Evolutionary conservation across 1,140 invertebrate species (phyloP).

Genomic region (Zaprionus camerounensis): DNA sequence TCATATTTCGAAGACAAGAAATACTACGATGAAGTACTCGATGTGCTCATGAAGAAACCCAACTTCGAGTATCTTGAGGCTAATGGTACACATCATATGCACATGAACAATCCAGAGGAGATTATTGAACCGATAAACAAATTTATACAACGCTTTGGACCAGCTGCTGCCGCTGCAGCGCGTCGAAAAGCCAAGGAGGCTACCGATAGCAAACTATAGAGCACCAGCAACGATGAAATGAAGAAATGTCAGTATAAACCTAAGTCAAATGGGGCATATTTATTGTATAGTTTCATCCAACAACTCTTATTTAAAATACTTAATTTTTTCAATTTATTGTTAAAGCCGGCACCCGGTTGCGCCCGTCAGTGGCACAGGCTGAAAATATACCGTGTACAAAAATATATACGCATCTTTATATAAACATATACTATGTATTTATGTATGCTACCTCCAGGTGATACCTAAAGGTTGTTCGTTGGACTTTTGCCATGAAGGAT

Average conservation of each 20-base stretch:
- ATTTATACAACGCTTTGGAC: constrained; percentile 86
- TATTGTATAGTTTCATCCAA: constrained; percentile 43
- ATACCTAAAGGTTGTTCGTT: constrained; percentile 41
- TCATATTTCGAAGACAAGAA: constrained; percentile 86
- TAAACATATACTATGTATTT: constrained; percentile 18
- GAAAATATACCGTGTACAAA: constrained; percentile 47
- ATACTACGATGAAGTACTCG: constrained; percentile 86
- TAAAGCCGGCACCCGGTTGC: constrained; percentile 12
- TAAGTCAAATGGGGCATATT: constrained; percentile 33
- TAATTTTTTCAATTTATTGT: constrained; percentile 67
- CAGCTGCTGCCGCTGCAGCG: constrained; percentile 56
- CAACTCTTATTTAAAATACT: constrained; percentile 65
- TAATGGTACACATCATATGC: constrained; percentile 90
- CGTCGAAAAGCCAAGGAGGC: constrained; percentile 67
- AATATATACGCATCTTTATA: constrained; percentile 9
- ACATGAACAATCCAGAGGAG: constrained; percentile 88
- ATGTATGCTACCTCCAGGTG: constrained; percentile 10
- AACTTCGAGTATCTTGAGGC: constrained; percentile 87
- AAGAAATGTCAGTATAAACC: constrained; percentile 26
- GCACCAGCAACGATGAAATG: background rate
- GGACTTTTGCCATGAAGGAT: constrained; percentile 61
- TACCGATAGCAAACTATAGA: constrained; percentile 67
- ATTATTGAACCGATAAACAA: constrained; percentile 86
- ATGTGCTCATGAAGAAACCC: constrained; percentile 85
- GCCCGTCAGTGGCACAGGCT: constrained; percentile 30